Base-by-base conservation (phyloP, 1,140 invertebrate species). In the Chelonus insularis region DNA sequence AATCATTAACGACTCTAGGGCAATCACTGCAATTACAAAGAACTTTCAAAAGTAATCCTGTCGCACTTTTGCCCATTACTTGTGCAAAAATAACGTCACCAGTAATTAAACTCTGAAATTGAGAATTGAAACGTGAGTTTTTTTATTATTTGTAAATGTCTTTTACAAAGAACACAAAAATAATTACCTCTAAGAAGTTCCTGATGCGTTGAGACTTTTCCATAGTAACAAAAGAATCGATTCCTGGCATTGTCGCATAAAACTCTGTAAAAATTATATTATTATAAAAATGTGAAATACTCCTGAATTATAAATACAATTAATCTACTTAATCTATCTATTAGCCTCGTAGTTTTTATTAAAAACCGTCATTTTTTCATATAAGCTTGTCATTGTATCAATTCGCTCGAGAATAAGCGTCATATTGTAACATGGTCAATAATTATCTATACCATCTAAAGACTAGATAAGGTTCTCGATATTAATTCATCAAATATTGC, bases 1-100 rank as follows among this genome's bases (percentile, higher is more conserved):
- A 86, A 79, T 95, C 91, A 48, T 89, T 88, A 25, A 94, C 88
- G 82, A 91, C 90, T 77, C 89, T 84, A 32, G 87, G 86, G 68
- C 86, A 86, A 34, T 90, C 89, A 66, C 88, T 89, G 63, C 89
- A 89, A 60, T 90, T 89, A 81, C 92, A 95, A 32, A 95, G 81
- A 18, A 95, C 86, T 77, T 90, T 92, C 50, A 95, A 82, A 76
- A 91, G 85, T 74, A 95, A 86, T 60, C 87, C 93, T 56, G 86
- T 84, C 48, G 88, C 84, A 65, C 87, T 87, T 79, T 89, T 87
- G 52, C 85, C 82, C 69, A 88, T 86, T 45, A 95, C 89, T 62
- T 88, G 86, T 45, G 90, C 91, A 76, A 92, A 89, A 66, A 96
- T 89, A 62, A 94, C 84, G 80, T 95, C 92, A 48, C 91, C 91